Evolutionary conservation across 2,797 vertebrate genomes (phyloP), one percentile per base, ranked within the genome.

Genomic region (Lithobates pipiens): DNA sequence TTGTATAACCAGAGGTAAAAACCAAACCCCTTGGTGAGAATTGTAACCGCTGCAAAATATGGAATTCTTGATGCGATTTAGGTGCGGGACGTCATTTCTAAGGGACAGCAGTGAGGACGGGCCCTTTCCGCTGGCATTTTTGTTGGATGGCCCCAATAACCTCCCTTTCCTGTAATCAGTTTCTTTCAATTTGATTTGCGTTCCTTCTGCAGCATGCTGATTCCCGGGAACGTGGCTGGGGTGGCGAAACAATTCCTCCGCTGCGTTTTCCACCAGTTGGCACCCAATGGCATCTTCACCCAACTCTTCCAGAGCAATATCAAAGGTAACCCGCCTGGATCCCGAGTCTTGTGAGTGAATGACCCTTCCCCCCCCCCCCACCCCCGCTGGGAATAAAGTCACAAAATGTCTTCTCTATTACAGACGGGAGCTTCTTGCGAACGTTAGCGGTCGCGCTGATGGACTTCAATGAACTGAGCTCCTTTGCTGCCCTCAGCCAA

Each of bases 241-340:
- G 98, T 99, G 90, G 98, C 98, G 85, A 99, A 99, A 92, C 98
- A 99, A 93, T 99, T 99, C 90, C 96, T 99, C 21, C 98, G 98
- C 63, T 99, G 98, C 72, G 93, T 99, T 89, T 97, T 99, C 91
- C 98, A 99, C 90, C 98, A 99, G 89, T 92, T 99, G 91, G 98
- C 98, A 63, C 98, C 98, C 61, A 99, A 99, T 0, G 98, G 98
- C 88, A 99, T 99, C 91, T 93, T 99, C 75, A 97, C 98, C 2
- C 98, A 99, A 90, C 96, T 99, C 77, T 99, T 99, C 91, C 98
- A 99, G 93, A 99, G 98, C 89, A 97, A 96, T 90, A 99, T 99
- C 91, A 99, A 99, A 98, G 98, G 98, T 99, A 91, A 88, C 1
- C 0, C 15, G 3, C 54, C 27, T 21, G 5, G 36, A 46, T 3